phyloP scores from a whole-genome alignment of 2,797 vertebrate genomes.

The Crypturellus tataupa region DNA sequence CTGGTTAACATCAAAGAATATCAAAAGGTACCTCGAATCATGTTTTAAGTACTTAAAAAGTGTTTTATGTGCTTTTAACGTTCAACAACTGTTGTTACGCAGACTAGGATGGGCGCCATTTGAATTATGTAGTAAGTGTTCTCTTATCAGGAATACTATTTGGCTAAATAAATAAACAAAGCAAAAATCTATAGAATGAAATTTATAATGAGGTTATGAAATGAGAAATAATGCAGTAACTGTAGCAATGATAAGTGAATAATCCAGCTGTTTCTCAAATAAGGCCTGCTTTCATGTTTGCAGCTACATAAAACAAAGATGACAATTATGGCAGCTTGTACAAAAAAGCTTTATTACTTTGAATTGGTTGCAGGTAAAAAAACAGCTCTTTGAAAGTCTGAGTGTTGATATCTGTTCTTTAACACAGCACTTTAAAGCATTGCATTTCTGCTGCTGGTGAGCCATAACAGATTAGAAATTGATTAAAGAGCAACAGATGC shows the following conservation, averaged over 20 bases:
- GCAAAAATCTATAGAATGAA: not conserved
- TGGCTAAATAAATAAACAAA: not conserved
- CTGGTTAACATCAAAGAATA: conserved; percentile 96
- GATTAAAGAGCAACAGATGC: not conserved
- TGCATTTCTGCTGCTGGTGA: conserved; percentile 17
- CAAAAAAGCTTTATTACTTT: not conserved
- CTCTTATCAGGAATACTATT: not conserved
- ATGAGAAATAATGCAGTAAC: not conserved
- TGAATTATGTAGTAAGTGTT: not conserved
- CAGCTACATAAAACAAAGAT: not conserved
- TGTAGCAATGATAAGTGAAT: not conserved
- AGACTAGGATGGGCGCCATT: not conserved
- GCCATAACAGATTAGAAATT: not conserved
- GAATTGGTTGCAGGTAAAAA: not conserved
- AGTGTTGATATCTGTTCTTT: not conserved
- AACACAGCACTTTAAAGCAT: not conserved
- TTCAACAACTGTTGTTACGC: not conserved
- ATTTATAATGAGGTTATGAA: not conserved
- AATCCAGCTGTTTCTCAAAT: not conserved
- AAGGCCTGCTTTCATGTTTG: not conserved
- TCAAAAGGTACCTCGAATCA: conserved; percentile 86
- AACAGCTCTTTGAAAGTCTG: not conserved
- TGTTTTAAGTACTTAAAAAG: not conserved
- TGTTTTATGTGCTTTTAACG: not conserved
- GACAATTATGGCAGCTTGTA: not conserved